Conservation (phyloP, 2,888 invertebrate species). For the Volucella bombylans region DNA sequence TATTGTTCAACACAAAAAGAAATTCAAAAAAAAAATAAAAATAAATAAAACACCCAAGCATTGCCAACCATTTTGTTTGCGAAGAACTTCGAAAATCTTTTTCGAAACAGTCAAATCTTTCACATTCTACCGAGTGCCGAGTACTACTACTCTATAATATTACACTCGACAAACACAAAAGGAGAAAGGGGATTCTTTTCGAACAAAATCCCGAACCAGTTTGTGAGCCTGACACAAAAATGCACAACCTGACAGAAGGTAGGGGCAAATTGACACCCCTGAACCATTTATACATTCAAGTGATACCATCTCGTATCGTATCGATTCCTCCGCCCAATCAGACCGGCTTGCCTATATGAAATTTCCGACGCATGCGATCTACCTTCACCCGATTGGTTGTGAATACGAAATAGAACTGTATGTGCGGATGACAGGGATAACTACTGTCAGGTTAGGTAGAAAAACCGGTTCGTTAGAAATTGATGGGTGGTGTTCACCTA, state of each 20-base stretch:
- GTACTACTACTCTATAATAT: too few species aligned
- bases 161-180: constrained; percentile 28
- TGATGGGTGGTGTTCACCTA: constrained; percentile 55
- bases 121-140: too few species aligned
- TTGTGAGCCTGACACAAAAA: constrained; percentile 48
- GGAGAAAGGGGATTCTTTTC: constrained; percentile 47
- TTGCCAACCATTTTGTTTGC: constrained; percentile 73
- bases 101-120: constrained; percentile 49
- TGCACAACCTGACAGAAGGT: constrained; percentile 57
- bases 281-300: constrained; percentile 21
- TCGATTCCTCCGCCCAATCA: constrained; percentile 71
- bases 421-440: constrained; percentile 37
- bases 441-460: constrained; percentile 19
- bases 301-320: constrained; percentile 45
- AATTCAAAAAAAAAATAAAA: too few species aligned
- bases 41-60: constrained; percentile 38
- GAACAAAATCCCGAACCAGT: constrained; percentile 62
- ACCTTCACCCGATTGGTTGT: constrained; percentile 80
- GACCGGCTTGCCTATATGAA: constrained; percentile 51
- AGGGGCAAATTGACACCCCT: constrained; percentile 57
- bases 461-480: constrained; percentile 67
- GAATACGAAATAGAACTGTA: constrained; percentile 31
- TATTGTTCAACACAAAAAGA: background rate
- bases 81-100: constrained; percentile 60
- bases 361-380: constrained; percentile 79